A percentile compares a stretch with the other conserved stretches of the same genome.
These are phyloP conservation scores for Psittacula echo DNA, from an alignment of 2,797 vertebrate species.

Conservation along the genomic window DNA sequence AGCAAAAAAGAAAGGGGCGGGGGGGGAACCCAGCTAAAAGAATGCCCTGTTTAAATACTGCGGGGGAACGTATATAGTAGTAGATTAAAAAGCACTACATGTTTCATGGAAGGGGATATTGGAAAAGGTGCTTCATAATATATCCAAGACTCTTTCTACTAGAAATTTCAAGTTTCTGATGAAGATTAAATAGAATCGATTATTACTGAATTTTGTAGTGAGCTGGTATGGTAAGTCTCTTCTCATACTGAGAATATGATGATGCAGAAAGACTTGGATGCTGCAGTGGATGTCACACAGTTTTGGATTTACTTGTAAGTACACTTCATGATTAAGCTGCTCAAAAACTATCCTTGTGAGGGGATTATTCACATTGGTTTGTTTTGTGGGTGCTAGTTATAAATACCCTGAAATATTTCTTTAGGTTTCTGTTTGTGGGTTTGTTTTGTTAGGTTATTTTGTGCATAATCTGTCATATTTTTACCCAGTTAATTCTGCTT, in stretches of 20 bases:
- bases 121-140: neutral
- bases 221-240: neutral
- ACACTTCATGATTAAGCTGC: neutral
- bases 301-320: neutral
- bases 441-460: neutral
- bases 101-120: neutral
- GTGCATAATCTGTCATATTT: neutral
- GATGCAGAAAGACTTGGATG: neutral
- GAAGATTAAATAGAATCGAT: neutral
- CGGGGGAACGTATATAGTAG: neutral
- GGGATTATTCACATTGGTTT: neutral
- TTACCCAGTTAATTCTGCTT: neutral
- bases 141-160: neutral
- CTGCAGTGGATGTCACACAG: neutral
- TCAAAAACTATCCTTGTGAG: neutral
- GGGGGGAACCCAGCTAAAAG: neutral
- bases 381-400: neutral
- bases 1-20: accelerated
- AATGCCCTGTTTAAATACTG: neutral
- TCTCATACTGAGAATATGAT: neutral
- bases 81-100: neutral
- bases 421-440: neutral
- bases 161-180: neutral
- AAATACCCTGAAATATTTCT: neutral
- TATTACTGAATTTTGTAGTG: constrained; percentile 7